These are phyloP conservation scores for Cantharis rustica DNA, from an alignment of 2,888 invertebrate genomes.

Conservation along the genomic window DNA sequence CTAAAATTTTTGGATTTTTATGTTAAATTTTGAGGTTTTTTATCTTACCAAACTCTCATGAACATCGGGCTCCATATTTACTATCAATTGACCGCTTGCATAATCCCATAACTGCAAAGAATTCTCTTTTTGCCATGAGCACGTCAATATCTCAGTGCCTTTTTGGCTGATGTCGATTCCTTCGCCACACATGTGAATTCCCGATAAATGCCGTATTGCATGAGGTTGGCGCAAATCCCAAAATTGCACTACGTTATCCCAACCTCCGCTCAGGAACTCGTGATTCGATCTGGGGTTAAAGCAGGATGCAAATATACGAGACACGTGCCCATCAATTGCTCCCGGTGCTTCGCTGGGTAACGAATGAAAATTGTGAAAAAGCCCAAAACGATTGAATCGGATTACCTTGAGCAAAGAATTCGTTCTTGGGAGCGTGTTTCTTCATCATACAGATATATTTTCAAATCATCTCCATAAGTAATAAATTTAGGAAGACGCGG, in stretches of 20 bases:
- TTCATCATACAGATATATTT: slow-evolving; percentile 69
- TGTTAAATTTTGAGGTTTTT: background rate
- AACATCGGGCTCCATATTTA: slow-evolving; percentile 63
- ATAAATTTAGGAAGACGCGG: slow-evolving; percentile 62
- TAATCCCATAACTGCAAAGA: slow-evolving; percentile 71
- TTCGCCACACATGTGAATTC: slow-evolving; percentile 70
- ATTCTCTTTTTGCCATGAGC: slow-evolving; percentile 67
- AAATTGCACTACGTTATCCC: slow-evolving; percentile 69
- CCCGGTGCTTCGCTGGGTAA: slow-evolving; percentile 17
- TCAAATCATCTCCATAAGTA: slow-evolving; percentile 68
- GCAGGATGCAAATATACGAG: slow-evolving; percentile 66
- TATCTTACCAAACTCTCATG: slow-evolving; percentile 43
- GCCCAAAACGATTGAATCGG: background rate
- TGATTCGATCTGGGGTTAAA: slow-evolving; percentile 69
- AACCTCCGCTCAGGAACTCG: slow-evolving; percentile 71
- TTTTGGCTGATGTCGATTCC: slow-evolving; percentile 63
- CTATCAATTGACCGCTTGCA: slow-evolving; percentile 65
- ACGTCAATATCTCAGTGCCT: slow-evolving; percentile 55
- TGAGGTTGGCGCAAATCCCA: slow-evolving; percentile 71
- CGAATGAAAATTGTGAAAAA: background rate
- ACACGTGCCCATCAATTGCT: slow-evolving; percentile 64
- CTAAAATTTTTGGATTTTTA: slow-evolving; percentile 48
- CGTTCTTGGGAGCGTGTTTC: slow-evolving; percentile 69
- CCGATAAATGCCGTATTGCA: slow-evolving; percentile 62
- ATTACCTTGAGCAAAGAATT: slow-evolving; percentile 63